Evolutionary conservation across 2,113 vertebrate genomes (phyloP), one percentile per base, ranked within the genome.

Genomic region (Callipepla squamata): DNA sequence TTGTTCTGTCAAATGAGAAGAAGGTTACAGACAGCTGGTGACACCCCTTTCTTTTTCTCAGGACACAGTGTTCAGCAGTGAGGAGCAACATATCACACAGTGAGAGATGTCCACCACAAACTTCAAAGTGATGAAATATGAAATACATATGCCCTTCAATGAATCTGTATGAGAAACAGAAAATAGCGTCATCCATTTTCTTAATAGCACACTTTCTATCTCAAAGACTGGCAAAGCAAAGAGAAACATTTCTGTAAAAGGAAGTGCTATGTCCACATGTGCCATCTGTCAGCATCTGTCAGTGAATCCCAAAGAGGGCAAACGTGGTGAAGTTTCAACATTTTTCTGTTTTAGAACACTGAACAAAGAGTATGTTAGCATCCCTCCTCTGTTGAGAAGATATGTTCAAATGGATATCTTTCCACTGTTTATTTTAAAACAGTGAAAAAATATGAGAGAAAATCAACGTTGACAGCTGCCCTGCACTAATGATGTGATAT

Each of bases 141-240:
- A 91, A 94, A 77, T 55, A 32, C 86, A 67, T 73, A 51, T 77
- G 75, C 32, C 85, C 44, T 53, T 89, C 68, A 40, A 80, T 75
- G 28, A 81, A 85, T 74, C 58, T 21, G 40, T 65, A 77, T 67
- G 18, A 48, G 81, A 92, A 87, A 92, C 45, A 45, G 34, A 63
- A 80, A 89, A 74, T 47, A 72, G 57, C 53, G 77, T 48, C 47
- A 63, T 51, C 3, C 0, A 6, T 63, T 85, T 65, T 53, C 80
- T 87, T 80, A 90, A 70, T 80, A 81, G 55, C 34, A 85, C 5
- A 25, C 36, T 79, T 76, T 26, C 38, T 93, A 57, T 83, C 78
- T 90, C 51, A 83, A 89, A 89, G 67, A 68, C 82, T 83, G 81
- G 34, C 79, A 92, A 89, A 87, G 76, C 15, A 91, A 85, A 85